phyloP scores from a whole-genome alignment of 2,797 vertebrate genomes.

The Manis javanica region DNA sequence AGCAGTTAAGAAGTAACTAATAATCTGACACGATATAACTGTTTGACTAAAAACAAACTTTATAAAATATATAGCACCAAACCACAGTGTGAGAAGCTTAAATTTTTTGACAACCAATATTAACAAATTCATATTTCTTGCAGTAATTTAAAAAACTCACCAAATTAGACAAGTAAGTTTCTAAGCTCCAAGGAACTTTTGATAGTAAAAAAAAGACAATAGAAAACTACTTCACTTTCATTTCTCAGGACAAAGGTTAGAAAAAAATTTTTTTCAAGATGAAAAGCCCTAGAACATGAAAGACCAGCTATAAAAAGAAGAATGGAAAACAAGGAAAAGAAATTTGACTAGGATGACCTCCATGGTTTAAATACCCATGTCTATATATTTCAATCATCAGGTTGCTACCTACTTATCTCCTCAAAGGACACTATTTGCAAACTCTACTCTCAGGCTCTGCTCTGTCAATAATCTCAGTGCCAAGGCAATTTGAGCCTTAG shows the following conservation, averaged over 20 bases:
- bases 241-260: not conserved
- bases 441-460: not conserved
- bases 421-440: not conserved
- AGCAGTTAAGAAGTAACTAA: conserved; percentile 35
- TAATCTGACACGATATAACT: not conserved
- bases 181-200: not conserved
- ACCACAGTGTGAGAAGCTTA: not conserved
- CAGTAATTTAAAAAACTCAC: not conserved
- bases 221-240: not conserved
- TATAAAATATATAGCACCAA: not conserved
- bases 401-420: not conserved
- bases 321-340: not conserved
- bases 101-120: not conserved
- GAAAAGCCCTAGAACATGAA: conserved; percentile 1
- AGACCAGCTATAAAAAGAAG: not conserved
- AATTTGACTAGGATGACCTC: not conserved
- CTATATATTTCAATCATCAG: not conserved
- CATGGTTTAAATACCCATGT: not conserved
- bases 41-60: not conserved
- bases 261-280: not conserved
- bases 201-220: conserved; percentile 4
- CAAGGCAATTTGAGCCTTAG: not conserved
- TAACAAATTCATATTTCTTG: conserved; percentile 15
- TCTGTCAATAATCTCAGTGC: not conserved
- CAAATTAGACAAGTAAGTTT: conserved; percentile 40